Evolutionary conservation across 1,140 invertebrate genomes (phyloP).

Genomic region (Trichogramma pretiosum): DNA sequence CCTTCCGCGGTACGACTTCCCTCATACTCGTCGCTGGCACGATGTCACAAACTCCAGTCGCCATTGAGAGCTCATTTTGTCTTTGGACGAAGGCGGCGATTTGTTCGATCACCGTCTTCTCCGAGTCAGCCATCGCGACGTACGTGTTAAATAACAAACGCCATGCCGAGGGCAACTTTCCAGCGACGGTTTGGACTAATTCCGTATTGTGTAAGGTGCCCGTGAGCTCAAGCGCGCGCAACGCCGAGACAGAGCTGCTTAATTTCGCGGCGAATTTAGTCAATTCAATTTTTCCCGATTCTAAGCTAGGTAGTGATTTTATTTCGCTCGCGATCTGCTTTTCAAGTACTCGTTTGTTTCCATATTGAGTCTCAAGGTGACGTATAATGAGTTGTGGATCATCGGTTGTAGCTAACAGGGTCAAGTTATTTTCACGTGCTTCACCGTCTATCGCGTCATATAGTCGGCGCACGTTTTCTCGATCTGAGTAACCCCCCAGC

Average conservation of each 20-base stretch:
- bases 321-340: not conserved
- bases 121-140: not conserved
- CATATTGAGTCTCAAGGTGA: not conserved
- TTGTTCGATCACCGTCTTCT: not conserved
- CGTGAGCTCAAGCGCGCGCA: not conserved
- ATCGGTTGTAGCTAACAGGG: not conserved
- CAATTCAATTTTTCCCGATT: not conserved
- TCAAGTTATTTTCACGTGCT: not conserved
- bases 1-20: not conserved
- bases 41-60: not conserved
- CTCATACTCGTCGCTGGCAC: not conserved
- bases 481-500: not conserved
- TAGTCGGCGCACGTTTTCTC: slow-evolving; percentile 1
- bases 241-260: not conserved
- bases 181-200: not conserved
- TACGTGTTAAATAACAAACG: not conserved
- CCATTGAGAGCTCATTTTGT: not conserved
- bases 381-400: not conserved
- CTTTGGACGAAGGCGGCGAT: not conserved
- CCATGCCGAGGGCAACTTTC: not conserved
- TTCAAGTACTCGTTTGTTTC: not conserved
- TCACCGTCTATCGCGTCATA: not conserved
- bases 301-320: not conserved
- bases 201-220: not conserved
- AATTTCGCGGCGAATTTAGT: not conserved